These are phyloP conservation scores for Nettapus auritus DNA, from an alignment of 2,113 vertebrate species.

Conservation along the genomic window DNA sequence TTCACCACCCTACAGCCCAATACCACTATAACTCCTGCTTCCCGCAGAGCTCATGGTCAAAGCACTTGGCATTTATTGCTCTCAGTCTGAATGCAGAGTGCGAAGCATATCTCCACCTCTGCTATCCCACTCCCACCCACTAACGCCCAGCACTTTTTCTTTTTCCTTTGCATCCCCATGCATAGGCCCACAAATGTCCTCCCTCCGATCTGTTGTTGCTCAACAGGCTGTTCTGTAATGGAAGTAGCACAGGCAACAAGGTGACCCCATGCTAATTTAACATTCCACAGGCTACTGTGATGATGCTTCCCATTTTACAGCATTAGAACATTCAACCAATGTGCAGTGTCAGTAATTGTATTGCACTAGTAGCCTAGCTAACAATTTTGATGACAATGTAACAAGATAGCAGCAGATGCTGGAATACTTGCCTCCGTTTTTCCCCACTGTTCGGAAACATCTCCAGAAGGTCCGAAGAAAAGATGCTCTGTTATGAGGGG, in stretches of 20 bases:
- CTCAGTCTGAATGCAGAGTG: background rate
- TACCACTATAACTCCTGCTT: rapidly evolving
- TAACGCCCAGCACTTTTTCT: background rate
- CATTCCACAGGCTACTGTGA: background rate
- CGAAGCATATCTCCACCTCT: background rate
- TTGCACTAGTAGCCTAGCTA: background rate
- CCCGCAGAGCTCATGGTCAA: background rate
- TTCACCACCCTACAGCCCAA: background rate
- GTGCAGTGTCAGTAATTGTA: background rate
- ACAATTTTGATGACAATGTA: background rate
- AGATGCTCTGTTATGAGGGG: slow-evolving; percentile 90
- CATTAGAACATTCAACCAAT: background rate
- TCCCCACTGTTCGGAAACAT: slow-evolving; percentile 93
- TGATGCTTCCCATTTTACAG: background rate
- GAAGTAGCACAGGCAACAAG: background rate
- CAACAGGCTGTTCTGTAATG: background rate
- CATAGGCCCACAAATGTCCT: background rate
- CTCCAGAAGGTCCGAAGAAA: slow-evolving; percentile 96
- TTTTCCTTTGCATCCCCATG: background rate
- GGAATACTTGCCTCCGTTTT: slow-evolving; percentile 87
- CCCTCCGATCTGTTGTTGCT: background rate
- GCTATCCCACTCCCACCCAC: background rate
- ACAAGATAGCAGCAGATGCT: background rate
- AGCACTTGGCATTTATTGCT: background rate
- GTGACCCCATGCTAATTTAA: background rate